Base-by-base conservation (phyloP, 2,797 vertebrate species). In the Propithecus perrieri region DNA sequence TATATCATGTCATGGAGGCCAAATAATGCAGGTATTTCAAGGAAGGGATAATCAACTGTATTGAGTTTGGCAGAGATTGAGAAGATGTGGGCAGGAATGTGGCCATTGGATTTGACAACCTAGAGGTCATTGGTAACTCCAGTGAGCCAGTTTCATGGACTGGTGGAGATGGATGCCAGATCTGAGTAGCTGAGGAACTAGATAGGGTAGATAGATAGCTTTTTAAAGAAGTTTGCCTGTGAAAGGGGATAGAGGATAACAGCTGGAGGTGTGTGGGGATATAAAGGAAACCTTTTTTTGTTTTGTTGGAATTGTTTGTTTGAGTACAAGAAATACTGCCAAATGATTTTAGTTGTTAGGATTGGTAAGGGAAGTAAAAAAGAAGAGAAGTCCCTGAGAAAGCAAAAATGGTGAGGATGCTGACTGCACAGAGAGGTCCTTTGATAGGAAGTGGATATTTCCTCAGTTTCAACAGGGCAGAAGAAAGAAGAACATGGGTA, bases 291-390 rank as follows among this genome's bases (percentile, higher is more conserved):
- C 26, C 5, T 80, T 69, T 76, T 14, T 59, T 11, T 26, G 57
- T 57, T 28, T 28, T 9, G 2, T 71, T 10, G 9, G 55, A 22
- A 57, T 57, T 83, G 28, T 11, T 86, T 93, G 24, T 11, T 86
- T 93, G 24, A 85, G 14, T 74, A 18, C 72, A 67, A 74, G 57
- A 86, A 89, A 17, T 89, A 61, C 35, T 48, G 53, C 50, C 71
- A 28, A 53, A 35, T 91, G 12, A 85, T 94, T 92, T 85, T 92
- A 89, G 28, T 95, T 91, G 46, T 53, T 87, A 74, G 30, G 3
- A 57, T 80, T 92, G 55, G 33, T 65, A 76, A 95, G 80, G 38
- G 38, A 90, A 81, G 41, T 41, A 88, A 85, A 71, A 83, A 65
- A 48, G 35, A 81, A 76, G 35, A 89, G 48, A 71, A 15, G 9